Percentiles rank a stretch among this genome's conserved stretches.
These are phyloP conservation scores for Sarcophaga variegata DNA, from an alignment of 2,888 invertebrate genomes.

Conservation along the genomic window DNA sequence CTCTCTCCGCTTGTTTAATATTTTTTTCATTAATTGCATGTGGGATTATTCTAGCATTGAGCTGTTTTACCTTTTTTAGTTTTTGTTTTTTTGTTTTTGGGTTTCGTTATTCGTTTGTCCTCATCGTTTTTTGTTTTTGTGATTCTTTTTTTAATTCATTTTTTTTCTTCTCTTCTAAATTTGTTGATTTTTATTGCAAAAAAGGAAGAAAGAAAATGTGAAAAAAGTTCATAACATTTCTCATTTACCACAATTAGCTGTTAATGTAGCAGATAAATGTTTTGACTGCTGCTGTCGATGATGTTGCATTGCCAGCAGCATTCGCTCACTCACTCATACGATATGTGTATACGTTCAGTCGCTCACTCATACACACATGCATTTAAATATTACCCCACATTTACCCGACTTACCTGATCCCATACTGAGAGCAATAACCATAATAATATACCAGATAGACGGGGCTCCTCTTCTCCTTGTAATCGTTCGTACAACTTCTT, in stretches of 20 bases:
- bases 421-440: background rate
- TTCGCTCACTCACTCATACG: background rate
- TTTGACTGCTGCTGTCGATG: conserved; percentile 61
- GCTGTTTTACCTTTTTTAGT: conserved; percentile 11
- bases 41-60: conserved; percentile 64
- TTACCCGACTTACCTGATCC: background rate
- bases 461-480: conserved; percentile 40
- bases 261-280: conserved; percentile 68
- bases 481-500: conserved; percentile 24
- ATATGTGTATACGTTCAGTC: background rate
- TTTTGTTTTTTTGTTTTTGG: conserved; percentile 32
- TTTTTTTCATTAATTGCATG: conserved; percentile 66
- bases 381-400: background rate
- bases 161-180: background rate
- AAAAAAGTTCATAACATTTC: conserved; percentile 68
- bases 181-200: background rate
- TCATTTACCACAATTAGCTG: conserved; percentile 69
- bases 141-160: background rate
- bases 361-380: conserved; percentile 25
- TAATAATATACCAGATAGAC: conserved; percentile 46
- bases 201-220: background rate
- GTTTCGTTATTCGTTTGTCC: conserved; percentile 37
- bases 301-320: conserved; percentile 14
- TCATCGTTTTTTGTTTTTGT: background rate
- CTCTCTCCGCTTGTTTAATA: background rate